Evolutionary conservation across 1,140 invertebrate species (phyloP), one percentile per base, ranked within the genome.

Genomic region (Sminthurinus signatus): DNA sequence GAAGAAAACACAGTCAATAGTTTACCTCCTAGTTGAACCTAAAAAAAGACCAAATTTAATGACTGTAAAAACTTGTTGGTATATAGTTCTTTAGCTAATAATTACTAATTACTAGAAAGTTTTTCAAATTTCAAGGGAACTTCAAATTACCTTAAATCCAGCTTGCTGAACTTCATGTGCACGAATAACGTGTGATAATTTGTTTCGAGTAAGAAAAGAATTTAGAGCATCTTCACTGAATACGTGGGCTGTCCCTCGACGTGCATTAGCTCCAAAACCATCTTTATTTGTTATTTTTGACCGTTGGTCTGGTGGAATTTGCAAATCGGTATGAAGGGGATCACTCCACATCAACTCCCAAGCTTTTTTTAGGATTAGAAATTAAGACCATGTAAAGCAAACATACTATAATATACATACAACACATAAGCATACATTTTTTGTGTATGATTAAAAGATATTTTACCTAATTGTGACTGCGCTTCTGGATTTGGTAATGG

Each of bases 261-360:
- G 78, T 1, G 74, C 75, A 76, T 89, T 89, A n/a, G 76, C 75
- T 1, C 82, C 81, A 78, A 88, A 89, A 1, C 86, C 87, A 65
- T 83, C 79, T 69, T 83, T 83, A 1, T 81, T 54, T 8, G 46
- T 48, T 48, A 48, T 8, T 48, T 48, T 81, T 72, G 19, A 80
- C n/a, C n/a, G n/a, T 80, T 43, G 80, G 77, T 14, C 27, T 23
- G 12, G 12, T n/a, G 80, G 76, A 10, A 79, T 48, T 17, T 29
- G 31, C n/a, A n/a, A n/a, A 19, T 68, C 64, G 5, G 23, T 1
- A 44, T 67, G 66, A n/a, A 86, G 74, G 15, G 87, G 87, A 77
- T 89, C 87, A 76, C 86, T 88, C 87, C 87, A 88, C 76, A 88
- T 80, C 1, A 88, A 75, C 70, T 88, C 85, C 87, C 87, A 89